Evolutionary conservation across 2,888 invertebrate genomes (phyloP).

Genomic region (Dendrolimus pini): DNA sequence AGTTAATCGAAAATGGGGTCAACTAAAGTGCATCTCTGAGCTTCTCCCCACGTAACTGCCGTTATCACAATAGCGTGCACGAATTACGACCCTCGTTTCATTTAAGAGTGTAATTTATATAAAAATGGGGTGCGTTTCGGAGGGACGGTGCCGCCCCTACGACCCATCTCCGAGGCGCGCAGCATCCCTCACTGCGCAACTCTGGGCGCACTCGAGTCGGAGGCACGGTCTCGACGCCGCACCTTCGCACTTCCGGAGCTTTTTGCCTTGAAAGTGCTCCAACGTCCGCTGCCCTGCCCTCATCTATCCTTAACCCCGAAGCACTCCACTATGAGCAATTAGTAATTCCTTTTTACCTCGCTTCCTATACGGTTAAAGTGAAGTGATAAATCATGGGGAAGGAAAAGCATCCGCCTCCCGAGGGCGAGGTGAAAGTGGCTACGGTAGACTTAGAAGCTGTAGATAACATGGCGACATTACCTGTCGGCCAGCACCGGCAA

Average conservation of each 20-base stretch:
- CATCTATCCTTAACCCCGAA: constrained; percentile 42
- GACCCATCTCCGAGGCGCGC: constrained; percentile 41
- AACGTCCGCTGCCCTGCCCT: constrained; percentile 34
- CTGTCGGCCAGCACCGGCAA: constrained; percentile 85
- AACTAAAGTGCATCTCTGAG: constrained; percentile 23
- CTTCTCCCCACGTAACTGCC: constrained; percentile 19
- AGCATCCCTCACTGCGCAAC: constrained; percentile 72
- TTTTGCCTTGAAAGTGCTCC: constrained; percentile 40
- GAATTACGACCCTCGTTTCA: constrained; percentile 50
- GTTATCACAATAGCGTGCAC: constrained; percentile 26
- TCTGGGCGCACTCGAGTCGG: constrained; percentile 49
- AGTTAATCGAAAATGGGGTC: constrained; percentile 4
- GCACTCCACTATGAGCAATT: constrained; percentile 36
- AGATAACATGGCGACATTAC: constrained; percentile 93
- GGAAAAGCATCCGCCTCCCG: constrained; percentile 69
- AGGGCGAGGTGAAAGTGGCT: constrained; percentile 91
- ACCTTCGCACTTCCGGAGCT: constrained; percentile 59
- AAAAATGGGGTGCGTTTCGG: constrained; percentile 44
- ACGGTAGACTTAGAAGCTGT: constrained; percentile 92
- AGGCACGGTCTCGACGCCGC: constrained; percentile 47
- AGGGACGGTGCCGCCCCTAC: constrained; percentile 64
- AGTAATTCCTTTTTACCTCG: constrained; percentile 21
- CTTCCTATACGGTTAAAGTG: constrained; percentile 17
- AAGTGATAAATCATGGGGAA: constrained; percentile 56
- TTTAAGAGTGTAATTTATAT: constrained; percentile 48